Conservation (phyloP, 2,797 vertebrate species). For the Meda fulgida region DNA sequence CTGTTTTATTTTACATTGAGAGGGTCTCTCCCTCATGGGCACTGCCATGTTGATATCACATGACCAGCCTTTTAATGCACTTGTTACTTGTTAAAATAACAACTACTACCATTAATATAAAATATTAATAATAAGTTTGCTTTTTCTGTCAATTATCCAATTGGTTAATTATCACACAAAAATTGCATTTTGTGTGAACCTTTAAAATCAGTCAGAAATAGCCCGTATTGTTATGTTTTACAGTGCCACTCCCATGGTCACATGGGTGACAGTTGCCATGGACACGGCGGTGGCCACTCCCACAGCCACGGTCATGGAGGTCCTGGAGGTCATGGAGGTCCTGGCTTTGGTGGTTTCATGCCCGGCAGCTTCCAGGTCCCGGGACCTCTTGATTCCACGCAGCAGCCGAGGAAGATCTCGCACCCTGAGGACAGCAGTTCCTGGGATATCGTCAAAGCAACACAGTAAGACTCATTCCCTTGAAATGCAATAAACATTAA, state of each 20-base stretch:
- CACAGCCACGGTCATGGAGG: constrained; percentile 73
- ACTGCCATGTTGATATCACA: background rate
- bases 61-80: background rate
- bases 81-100: background rate
- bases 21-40: background rate
- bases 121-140: background rate
- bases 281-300: constrained; percentile 66
- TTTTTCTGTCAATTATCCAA: background rate
- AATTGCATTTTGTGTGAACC: background rate
- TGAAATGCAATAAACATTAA: background rate
- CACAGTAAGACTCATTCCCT: constrained; percentile 84
- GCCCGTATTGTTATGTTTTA: background rate
- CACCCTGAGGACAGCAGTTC: constrained; percentile 85
- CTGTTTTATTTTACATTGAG: background rate
- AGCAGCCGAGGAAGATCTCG: constrained; percentile 77
- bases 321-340: constrained; percentile 64
- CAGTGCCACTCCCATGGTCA: constrained; percentile 70
- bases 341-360: constrained; percentile 66
- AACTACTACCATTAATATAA: background rate
- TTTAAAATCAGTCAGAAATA: background rate
- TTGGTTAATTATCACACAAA: background rate
- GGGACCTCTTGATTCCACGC: constrained; percentile 67
- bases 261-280: constrained; percentile 71
- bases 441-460: constrained; percentile 94
- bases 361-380: constrained; percentile 68